Conservation (phyloP, 2,888 invertebrate genomes). For the Aethes cnicana region DNA sequence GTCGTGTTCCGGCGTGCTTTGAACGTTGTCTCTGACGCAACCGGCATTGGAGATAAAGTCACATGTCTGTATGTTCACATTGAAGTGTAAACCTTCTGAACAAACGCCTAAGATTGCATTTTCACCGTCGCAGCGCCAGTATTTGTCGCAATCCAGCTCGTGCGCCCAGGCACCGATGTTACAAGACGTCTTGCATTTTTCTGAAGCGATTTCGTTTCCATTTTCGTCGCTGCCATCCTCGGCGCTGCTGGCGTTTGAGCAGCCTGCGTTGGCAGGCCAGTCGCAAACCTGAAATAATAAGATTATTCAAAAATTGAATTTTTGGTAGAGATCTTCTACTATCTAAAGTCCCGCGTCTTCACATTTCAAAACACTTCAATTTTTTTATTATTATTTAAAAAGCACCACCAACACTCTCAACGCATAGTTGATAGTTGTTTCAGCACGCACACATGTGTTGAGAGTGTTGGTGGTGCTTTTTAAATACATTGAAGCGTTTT, state of each 20-base stretch:
- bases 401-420: no score
- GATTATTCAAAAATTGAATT: no score
- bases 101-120: conserved; percentile 48
- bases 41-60: conserved; percentile 62
- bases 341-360: no score
- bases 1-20: conserved; percentile 41
- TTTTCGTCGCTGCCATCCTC: conserved; percentile 8
- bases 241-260: conserved; percentile 28
- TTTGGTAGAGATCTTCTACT: no score
- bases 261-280: conserved; percentile 40
- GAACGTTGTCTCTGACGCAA: conserved; percentile 45
- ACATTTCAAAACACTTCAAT: no score
- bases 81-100: conserved; percentile 67
- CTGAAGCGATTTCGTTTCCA: conserved; percentile 14
- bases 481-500: no score
- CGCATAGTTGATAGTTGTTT: no score
- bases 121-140: conserved; percentile 58
- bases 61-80: conserved; percentile 52
- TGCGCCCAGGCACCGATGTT: conserved; percentile 64
- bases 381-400: no score
- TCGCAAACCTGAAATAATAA: conserved; percentile 40
- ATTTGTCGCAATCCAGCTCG: conserved; percentile 64
- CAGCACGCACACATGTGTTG: no score
- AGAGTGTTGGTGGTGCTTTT: no score
- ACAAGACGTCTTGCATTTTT: conserved; percentile 52